Evolutionary conservation across 1,140 invertebrate species (phyloP).

Genomic region (Ooceraea biroi): DNA sequence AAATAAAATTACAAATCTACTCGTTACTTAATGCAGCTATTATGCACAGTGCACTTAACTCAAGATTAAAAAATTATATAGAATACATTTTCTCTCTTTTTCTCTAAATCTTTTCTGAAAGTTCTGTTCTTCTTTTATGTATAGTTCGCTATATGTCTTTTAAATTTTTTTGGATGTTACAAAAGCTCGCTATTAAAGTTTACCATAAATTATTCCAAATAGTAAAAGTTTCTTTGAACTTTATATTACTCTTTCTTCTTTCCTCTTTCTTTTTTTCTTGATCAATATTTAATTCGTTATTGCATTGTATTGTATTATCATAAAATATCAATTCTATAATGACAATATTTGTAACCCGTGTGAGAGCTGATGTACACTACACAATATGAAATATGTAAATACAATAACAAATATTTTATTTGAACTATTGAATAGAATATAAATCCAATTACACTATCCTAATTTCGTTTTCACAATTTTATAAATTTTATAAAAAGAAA

Average conservation of each 20-base stretch:
- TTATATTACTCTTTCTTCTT: not conserved
- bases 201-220: not conserved
- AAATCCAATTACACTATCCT: too few relatives aligned
- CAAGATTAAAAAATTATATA: not conserved
- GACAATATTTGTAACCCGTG: slow-evolving; percentile 13
- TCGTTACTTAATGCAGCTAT: not conserved
- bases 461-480: not conserved
- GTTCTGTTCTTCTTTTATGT: not conserved
- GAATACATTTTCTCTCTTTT: not conserved
- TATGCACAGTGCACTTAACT: not conserved
- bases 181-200: not conserved
- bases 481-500: not conserved
- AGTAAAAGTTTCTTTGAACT: not conserved
- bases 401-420: not conserved
- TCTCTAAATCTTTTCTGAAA: not conserved
- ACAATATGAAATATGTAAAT: not conserved
- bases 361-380: not conserved
- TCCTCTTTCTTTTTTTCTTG: too few relatives aligned
- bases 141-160: not conserved
- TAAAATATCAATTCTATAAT: not conserved
- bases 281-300: slow-evolving; percentile 30
- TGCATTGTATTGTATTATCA: slow-evolving; percentile 12
- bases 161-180: not conserved
- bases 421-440: too few relatives aligned
- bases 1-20: not conserved